These are phyloP conservation scores for Podarcis siculus DNA, from an alignment of 2,797 vertebrate genomes.

Conservation along the genomic window DNA sequence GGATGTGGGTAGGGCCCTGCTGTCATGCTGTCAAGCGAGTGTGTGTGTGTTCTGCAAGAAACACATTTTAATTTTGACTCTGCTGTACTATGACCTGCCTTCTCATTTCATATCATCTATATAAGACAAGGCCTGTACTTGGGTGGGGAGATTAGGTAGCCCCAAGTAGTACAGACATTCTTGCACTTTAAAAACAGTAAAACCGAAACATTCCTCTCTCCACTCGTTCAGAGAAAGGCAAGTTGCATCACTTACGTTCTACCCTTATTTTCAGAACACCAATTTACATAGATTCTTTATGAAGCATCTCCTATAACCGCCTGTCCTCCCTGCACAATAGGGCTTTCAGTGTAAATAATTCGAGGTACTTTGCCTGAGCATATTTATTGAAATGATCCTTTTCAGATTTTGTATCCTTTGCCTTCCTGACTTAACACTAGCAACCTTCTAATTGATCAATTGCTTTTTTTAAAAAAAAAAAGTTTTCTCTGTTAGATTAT, in stretches of 20 bases:
- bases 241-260: neutral
- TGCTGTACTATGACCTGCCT: neutral
- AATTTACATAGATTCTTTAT: neutral
- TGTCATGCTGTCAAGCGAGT: neutral
- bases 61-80: neutral
- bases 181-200: neutral
- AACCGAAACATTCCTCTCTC: neutral
- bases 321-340: slow-evolving; percentile 30
- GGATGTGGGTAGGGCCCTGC: too few species aligned
- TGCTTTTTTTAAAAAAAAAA: neutral
- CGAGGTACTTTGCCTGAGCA: slow-evolving; percentile 29
- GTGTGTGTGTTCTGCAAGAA: neutral
- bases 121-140: neutral
- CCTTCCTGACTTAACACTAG: slow-evolving; percentile 37
- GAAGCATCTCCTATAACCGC: slow-evolving; percentile 8
- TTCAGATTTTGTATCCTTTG: slow-evolving; percentile 20
- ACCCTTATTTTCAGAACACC: slow-evolving; percentile 13
- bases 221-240: neutral
- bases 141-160: neutral
- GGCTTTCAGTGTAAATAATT: slow-evolving; percentile 44
- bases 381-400: slow-evolving; percentile 48
- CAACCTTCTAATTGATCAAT: slow-evolving; percentile 25
- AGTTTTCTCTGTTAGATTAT: neutral
- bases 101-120: neutral
- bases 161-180: neutral